Percentiles rank a stretch among this genome's conserved stretches.
phyloP scores from a whole-genome alignment of 2,797 vertebrate species.

The Gymnothorax javanicus region DNA sequence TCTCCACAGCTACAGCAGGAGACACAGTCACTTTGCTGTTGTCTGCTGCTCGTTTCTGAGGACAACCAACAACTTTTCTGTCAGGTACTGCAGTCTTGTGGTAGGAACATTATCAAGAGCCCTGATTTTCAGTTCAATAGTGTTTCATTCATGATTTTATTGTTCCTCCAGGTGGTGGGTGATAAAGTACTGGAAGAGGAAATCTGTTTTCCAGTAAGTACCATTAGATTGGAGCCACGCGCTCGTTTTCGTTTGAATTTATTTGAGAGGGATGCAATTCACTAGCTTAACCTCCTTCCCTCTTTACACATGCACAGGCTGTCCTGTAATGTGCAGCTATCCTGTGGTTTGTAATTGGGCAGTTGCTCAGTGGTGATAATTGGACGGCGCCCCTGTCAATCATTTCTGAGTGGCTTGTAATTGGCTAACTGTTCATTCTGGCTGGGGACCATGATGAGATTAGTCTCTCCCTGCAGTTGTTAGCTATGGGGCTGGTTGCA shows the following conservation, averaged over 20 bases:
- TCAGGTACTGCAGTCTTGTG: slow-evolving; percentile 61
- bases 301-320: background rate
- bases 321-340: background rate
- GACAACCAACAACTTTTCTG: slow-evolving; percentile 80
- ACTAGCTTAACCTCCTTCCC: background rate
- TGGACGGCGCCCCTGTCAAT: background rate
- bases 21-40: slow-evolving; percentile 73
- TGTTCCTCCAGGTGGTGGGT: slow-evolving; percentile 70
- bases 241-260: background rate
- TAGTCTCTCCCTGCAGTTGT: background rate
- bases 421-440: background rate
- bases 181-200: slow-evolving; percentile 75
- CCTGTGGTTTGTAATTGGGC: background rate
- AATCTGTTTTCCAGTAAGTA: slow-evolving; percentile 76
- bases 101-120: background rate
- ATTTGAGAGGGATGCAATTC: background rate
- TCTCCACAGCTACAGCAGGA: slow-evolving; percentile 72
- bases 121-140: background rate
- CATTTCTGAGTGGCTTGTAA: background rate
- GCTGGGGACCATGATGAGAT: background rate
- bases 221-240: background rate
- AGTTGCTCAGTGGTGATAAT: background rate
- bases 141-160: background rate
- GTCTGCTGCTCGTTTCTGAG: slow-evolving; percentile 76
- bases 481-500: background rate